phyloP scores from a whole-genome alignment of 2,797 vertebrate genomes.

The Tamandua tetradactyla region DNA sequence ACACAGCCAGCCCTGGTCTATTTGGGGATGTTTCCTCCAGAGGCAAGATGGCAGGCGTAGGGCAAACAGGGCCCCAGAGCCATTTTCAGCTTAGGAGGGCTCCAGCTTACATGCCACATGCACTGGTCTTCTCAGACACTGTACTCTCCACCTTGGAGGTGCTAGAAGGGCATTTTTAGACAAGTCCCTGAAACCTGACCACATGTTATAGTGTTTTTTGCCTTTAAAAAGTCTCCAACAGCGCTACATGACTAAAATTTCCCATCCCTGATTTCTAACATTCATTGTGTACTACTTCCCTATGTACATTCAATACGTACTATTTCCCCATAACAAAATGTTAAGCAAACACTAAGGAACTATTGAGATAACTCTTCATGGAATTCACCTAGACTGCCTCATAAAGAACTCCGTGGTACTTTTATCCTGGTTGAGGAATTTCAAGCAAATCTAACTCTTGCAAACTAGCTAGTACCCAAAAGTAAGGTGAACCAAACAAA shows the following conservation, averaged over 20 bases:
- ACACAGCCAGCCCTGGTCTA: background rate
- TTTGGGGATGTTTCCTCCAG: accelerated
- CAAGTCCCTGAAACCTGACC: conserved; percentile 61
- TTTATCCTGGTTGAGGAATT: conserved; percentile 33
- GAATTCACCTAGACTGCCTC: conserved; percentile 56
- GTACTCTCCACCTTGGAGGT: conserved; percentile 45
- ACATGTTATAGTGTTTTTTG: conserved; percentile 48
- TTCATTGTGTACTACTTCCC: background rate
- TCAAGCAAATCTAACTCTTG: conserved; percentile 49
- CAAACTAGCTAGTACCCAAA: background rate
- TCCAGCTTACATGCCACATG: conserved; percentile 32
- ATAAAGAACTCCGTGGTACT: conserved; percentile 7
- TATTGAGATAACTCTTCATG: conserved; percentile 43
- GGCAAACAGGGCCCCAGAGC: background rate
- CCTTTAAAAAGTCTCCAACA: conserved; percentile 45
- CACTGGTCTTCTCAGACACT: conserved; percentile 23
- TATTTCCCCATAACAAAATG: conserved; percentile 31
- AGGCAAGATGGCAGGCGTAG: background rate
- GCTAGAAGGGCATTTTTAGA: conserved; percentile 60
- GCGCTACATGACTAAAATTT: conserved; percentile 20
- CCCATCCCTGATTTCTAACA: conserved; percentile 54
- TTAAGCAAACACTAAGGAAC: conserved; percentile 66
- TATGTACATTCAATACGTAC: background rate
- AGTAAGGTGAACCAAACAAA: conserved; percentile 2
- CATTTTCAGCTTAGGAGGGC: background rate